Evolutionary conservation across 2,888 invertebrate species (phyloP).

Genomic region (Drosophila mimica): DNA sequence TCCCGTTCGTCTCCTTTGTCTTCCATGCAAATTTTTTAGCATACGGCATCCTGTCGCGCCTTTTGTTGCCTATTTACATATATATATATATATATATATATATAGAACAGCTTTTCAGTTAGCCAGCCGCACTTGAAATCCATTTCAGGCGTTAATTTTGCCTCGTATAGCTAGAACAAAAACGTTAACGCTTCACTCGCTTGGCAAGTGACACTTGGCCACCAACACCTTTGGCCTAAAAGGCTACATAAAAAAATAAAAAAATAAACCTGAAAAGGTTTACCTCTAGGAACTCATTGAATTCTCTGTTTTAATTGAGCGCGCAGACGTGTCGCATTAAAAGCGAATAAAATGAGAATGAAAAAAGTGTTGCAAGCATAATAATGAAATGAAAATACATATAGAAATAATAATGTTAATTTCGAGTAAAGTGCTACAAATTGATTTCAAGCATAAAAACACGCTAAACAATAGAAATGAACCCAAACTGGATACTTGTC

Average conservation of each 20-base stretch:
- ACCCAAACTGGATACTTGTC: background rate
- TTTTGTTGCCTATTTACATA: conserved; percentile 44
- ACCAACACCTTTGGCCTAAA: conserved; percentile 37
- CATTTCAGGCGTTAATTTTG: conserved; percentile 77
- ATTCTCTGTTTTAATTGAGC: conserved; percentile 67
- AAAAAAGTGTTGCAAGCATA: conserved; percentile 45
- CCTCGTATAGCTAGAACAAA: conserved; percentile 56
- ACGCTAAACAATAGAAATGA: conserved; percentile 17
- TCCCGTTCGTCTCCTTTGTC: conserved; percentile 23
- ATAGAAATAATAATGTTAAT: conserved; percentile 66
- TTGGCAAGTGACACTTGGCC: conserved; percentile 81
- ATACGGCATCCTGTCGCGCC: conserved; percentile 37
- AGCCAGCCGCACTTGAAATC: conserved; percentile 76
- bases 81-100: conserved; percentile 18
- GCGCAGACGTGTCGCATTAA: conserved; percentile 67
- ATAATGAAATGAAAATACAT: conserved; percentile 54
- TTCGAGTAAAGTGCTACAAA: conserved; percentile 74
- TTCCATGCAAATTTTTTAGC: conserved; percentile 27
- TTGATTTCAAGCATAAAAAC: conserved; percentile 71
- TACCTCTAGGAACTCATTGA: conserved; percentile 47
- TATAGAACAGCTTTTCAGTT: conserved; percentile 72
- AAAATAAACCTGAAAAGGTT: conserved; percentile 17
- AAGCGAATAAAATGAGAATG: conserved; percentile 43
- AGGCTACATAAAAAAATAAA: conserved; percentile 8
- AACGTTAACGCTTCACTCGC: conserved; percentile 69